Base-by-base conservation (phyloP, 2,888 invertebrate species). In the Hypsopygia costalis region DNA sequence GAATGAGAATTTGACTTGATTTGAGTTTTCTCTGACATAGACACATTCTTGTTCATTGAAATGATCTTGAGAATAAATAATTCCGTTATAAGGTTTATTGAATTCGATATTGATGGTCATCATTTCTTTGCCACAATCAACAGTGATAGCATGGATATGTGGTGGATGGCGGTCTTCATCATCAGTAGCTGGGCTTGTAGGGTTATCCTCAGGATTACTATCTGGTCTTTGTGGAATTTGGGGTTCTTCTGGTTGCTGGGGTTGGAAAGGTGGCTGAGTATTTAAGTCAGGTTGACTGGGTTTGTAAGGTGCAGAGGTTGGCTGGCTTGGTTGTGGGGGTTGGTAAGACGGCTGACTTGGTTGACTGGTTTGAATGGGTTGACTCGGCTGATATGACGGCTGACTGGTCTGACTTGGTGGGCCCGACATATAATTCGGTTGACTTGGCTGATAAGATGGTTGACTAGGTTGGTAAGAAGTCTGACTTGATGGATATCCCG, bases 81-180 rank as follows among this genome's bases (percentile, higher is more conserved):
- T 90, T 0, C 95, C 95, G 52, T 94, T 91, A 67, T 94, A 95
- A 10, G 81, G 87, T 46, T 93, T 91, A 69, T 94, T 94, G 73
- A 95, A 95, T 71, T 94, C 94, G 6, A 95, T 91, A 52, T 93
- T 92, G 44, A 95, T 94, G 1, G 93, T 94, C 95, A 95, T 95
- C 92, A 93, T 93, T 49, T 94, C 94, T 68, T 94, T 95, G 43
- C 93, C 93, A 59, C 95, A 95, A 58, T 93, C 90, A 0, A 95
- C 95, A 29, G 94, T 91, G 41, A 95, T 91, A 0, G 90, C 91
- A 62, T 94, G 93, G 52, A 95, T 93, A 53, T 94, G 94, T 1
- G 95, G 93, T 30, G 94, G 94, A 62, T 94, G 94, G 40, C 91
- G 91, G 36, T 90, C 82, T 20, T 92, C 93, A 28, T 92, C 92